Evolutionary conservation across 2,113 vertebrate species (phyloP).

Genomic region (Pedetes capensis): DNA sequence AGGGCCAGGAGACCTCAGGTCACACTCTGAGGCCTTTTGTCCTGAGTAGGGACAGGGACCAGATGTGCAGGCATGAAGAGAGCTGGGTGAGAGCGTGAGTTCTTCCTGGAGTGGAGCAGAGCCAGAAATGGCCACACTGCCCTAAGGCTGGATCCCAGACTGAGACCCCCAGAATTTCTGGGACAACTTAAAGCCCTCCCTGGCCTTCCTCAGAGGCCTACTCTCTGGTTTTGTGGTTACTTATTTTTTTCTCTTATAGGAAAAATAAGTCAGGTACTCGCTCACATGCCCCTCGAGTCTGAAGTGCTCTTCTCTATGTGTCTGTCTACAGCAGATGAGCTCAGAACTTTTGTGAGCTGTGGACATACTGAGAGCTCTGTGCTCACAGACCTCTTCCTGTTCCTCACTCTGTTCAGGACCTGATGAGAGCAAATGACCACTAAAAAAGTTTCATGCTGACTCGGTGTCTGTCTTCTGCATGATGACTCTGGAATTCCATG

Average conservation of each 20-base stretch:
- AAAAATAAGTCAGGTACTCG: not conserved
- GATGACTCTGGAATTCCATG: not conserved
- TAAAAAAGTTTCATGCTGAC: not conserved
- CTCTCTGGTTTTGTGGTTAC: not conserved
- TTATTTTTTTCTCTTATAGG: not conserved
- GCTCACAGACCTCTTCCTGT: not conserved
- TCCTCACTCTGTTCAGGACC: not conserved
- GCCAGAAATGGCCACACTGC: too few species aligned
- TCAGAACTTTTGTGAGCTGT: not conserved
- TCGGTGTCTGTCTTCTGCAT: not conserved
- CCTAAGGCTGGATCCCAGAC: not conserved
- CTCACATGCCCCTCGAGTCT: not conserved
- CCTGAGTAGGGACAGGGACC: not conserved
- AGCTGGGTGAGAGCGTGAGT: not conserved
- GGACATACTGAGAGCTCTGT: not conserved
- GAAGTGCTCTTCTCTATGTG: not conserved
- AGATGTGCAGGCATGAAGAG: not conserved
- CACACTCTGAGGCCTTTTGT: too few species aligned
- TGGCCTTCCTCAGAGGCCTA: not conserved
- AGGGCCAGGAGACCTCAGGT: too few species aligned
- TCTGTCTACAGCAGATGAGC: not conserved
- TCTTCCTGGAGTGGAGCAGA: not conserved
- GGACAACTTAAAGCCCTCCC: not conserved
- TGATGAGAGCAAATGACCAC: not conserved
- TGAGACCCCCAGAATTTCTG: not conserved